These are phyloP conservation scores for Nomada lathburiana DNA, from an alignment of 2,888 invertebrate species.

Conservation along the genomic window DNA sequence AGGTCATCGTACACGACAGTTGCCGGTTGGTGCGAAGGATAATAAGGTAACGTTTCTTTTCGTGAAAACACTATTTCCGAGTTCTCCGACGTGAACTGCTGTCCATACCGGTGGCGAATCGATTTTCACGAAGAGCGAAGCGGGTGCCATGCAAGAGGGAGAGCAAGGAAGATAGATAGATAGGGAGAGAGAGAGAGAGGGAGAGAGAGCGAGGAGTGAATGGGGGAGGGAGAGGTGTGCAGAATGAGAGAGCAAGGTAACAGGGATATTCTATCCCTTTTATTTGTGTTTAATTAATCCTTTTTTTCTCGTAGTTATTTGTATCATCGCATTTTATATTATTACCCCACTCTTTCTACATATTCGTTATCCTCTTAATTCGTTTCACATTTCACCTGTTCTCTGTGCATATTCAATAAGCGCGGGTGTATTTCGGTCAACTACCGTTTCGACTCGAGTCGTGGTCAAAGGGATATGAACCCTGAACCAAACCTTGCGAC, in stretches of 20 bases:
- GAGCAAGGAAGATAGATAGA: not conserved
- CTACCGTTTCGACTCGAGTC: not conserved
- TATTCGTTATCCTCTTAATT: not conserved
- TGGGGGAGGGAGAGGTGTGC: constrained; percentile 25
- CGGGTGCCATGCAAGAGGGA: constrained; percentile 46
- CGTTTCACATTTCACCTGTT: not conserved
- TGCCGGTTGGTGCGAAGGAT: constrained; percentile 37
- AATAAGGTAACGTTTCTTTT: constrained; percentile 51
- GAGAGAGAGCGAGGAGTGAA: constrained; percentile 31
- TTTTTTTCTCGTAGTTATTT: not conserved
- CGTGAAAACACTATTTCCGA: constrained; percentile 41
- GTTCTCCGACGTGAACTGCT: constrained; percentile 57
- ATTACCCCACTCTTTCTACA: not conserved
- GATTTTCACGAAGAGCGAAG: constrained; percentile 65
- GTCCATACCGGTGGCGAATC: constrained; percentile 70
- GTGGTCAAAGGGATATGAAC: constrained; percentile 14
- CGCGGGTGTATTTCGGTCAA: constrained; percentile 23
- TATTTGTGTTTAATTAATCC: not conserved
- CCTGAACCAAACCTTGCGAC: constrained; percentile 9
- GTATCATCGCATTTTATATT: not conserved
- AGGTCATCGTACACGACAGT: constrained; percentile 23
- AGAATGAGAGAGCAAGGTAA: constrained; percentile 31
- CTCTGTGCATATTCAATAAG: not conserved
- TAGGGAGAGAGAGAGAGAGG: constrained; percentile 19
- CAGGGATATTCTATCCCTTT: constrained; percentile 18